Evolutionary conservation across 2,113 vertebrate species (phyloP), one percentile per base, ranked within the genome.

Genomic region (Microcebus jonahi): DNA sequence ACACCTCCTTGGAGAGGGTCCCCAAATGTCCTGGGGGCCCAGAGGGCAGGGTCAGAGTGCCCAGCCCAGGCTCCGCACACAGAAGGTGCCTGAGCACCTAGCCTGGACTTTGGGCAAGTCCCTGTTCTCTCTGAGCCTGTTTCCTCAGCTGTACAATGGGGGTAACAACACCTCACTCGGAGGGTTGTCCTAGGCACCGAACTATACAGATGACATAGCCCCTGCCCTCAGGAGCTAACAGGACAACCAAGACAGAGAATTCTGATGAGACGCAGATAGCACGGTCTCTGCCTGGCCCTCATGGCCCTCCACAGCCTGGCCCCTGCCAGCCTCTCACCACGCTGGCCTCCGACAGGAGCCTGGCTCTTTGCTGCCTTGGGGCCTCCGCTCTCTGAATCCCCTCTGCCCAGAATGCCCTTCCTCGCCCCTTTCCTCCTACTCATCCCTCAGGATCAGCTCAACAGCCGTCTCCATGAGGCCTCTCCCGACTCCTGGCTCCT

Each of bases 391-490:
- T 50, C 70, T 83, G 39, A 82, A 25, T 9, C 17, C 50, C 71
- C 15, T 34, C 73, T 25, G 39, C 61, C 75, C 21, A 2, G 20
- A 71, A 82, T 18, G 10, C n/a, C 34, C 79, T 96, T 82, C 75
- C 27, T 90, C 8, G 34, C 21, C 21, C 29, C 42, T 27, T 79
- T 36, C 63, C 36, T 93, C 55, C 34, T 57, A 67, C 61, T 93
- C 36, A 18, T 29, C 71, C 67, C 82, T 57, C 25, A 88, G 75
- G 13, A 92, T 42, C 21, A 29, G 8, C 39, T 84, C 48, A 80
- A 25, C 1, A 92, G 71, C 55, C 59, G 34, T 71, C 90, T 96
- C 94, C 73, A 86, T 45, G 71, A 81, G 93, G 73, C 55, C 77
- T 85, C 59, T 76, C 75, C 90, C 18, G 27, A 88, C 13, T 48